Evolutionary conservation across 1,140 invertebrate species (phyloP).

Genomic region (Scaptomyza pallida): DNA sequence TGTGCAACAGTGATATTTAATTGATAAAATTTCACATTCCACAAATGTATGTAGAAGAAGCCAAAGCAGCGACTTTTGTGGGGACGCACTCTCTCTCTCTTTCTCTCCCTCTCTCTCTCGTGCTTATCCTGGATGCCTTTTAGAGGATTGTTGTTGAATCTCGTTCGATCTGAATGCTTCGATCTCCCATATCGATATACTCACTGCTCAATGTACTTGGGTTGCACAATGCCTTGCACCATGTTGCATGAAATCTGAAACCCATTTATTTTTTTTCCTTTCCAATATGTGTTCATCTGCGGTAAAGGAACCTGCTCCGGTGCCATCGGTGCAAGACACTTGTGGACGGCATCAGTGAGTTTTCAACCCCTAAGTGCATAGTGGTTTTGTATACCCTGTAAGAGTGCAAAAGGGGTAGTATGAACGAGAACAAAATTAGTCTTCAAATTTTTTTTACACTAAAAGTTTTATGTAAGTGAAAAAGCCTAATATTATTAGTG

Average conservation of each 20-base stretch:
- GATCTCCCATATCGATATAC: constrained; percentile 49
- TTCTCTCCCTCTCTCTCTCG: too few species aligned
- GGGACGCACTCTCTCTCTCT: constrained; percentile 36
- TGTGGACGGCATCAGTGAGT: constrained; percentile 55
- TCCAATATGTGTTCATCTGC: constrained; percentile 39
- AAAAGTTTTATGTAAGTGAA: too few species aligned
- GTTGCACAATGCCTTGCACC: constrained; percentile 70
- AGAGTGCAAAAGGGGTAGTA: background rate
- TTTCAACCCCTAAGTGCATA: constrained; percentile 75
- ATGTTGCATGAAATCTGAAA: constrained; percentile 68
- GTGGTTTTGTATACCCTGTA: constrained; percentile 1
- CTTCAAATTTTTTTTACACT: too few species aligned
- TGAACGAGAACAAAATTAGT: background rate
- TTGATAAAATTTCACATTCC: constrained; percentile 82
- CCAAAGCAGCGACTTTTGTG: constrained; percentile 52
- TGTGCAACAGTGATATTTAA: constrained; percentile 64
- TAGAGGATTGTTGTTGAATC: constrained; percentile 51
- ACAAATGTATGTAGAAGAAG: constrained; percentile 51
- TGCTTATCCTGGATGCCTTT: constrained; percentile 62
- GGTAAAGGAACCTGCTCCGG: constrained; percentile 56
- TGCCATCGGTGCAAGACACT: constrained; percentile 44
- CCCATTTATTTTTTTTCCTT: too few species aligned
- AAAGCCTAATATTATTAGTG: background rate
- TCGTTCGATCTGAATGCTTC: constrained; percentile 15
- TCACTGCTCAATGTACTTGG: constrained; percentile 41